Percentiles rank a stretch among this genome's conserved stretches.
Evolutionary conservation across 2,888 invertebrate genomes (phyloP).

Genomic region (Synergus japonicus): DNA sequence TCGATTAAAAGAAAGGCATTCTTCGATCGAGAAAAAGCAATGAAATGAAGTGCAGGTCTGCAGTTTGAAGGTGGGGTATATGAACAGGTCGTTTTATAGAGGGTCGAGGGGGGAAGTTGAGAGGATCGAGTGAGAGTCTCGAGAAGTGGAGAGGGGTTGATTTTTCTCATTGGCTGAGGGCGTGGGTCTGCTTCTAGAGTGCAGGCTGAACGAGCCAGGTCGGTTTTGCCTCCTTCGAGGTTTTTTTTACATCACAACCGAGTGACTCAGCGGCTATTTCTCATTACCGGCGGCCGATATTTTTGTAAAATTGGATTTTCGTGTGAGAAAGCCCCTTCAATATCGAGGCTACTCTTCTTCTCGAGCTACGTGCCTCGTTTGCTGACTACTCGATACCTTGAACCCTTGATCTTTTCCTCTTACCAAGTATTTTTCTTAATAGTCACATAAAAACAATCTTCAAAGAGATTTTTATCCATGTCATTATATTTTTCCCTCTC

Average conservation of each 20-base stretch:
- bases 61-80: constrained; percentile 34
- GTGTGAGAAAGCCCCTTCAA: constrained; percentile 19
- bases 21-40: constrained; percentile 8
- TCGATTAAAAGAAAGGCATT: constrained; percentile 22
- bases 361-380: neutral
- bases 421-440: neutral
- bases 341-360: constrained; percentile 6
- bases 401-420: neutral
- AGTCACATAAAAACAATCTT: neutral
- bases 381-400: neutral
- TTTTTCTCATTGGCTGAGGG: constrained; percentile 69
- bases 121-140: constrained; percentile 46
- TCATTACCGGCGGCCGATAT: constrained; percentile 73
- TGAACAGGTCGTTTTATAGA: constrained; percentile 16
- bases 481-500: too few relatives aligned
- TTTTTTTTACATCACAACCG: constrained; percentile 69
- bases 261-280: constrained; percentile 75
- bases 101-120: constrained; percentile 54
- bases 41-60: constrained; percentile 1
- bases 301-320: constrained; percentile 71
- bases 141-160: constrained; percentile 59
- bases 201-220: constrained; percentile 48
- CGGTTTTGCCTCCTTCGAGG: constrained; percentile 61
- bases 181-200: constrained; percentile 60
- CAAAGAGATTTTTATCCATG: neutral